Base-by-base conservation (phyloP, 2,113 vertebrate species). In the Calidris pugnax region DNA sequence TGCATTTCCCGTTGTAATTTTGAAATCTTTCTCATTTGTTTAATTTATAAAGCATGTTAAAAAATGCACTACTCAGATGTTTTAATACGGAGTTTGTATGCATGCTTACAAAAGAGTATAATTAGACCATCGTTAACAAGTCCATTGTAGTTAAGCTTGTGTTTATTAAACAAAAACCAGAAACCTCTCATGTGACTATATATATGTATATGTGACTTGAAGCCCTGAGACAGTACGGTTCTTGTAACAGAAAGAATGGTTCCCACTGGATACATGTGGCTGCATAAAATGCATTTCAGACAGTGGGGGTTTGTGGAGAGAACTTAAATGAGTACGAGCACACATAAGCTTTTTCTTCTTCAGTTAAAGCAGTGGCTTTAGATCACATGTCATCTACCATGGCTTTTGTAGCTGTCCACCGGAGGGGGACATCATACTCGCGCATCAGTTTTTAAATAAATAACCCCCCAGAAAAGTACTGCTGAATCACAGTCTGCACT, bases 261-360 rank as follows among this genome's bases (percentile, higher is more conserved):
- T 84, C 24, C 26, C 11, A 14, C 10, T 59, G 74, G 26, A 1
- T 74, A n/a, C 15, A 26, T 17, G 23, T 37, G 23, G 26, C 37
- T 87, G 22, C 23, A 78, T 63, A 91, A 91, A 90, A 89, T 32
- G 14, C 17, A 60, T 75, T 89, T 87, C 53, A 76, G 55, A 43
- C 5, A 35, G 26, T 6, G 19, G 5, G 20, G 3, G 2, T 82
- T 53, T 85, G 33, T 0, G 1, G 4, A 37, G 43, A 62, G 43
- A 78, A 21, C 3, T 50, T 71, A 45, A 66, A 37, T n/a, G 21
- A 47, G 11, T 47, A 63, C 48, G 28, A 67, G 66, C 14, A 73
- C 6, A 12, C 8, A 4, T 14, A 4, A 4, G 9, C 12, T 55
- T 86, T 92, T 62, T 45, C 50, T 71, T 86, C 22, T 74, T 73